Evolutionary conservation across 2,797 vertebrate species (phyloP).

Genomic region (Dipus sagitta): DNA sequence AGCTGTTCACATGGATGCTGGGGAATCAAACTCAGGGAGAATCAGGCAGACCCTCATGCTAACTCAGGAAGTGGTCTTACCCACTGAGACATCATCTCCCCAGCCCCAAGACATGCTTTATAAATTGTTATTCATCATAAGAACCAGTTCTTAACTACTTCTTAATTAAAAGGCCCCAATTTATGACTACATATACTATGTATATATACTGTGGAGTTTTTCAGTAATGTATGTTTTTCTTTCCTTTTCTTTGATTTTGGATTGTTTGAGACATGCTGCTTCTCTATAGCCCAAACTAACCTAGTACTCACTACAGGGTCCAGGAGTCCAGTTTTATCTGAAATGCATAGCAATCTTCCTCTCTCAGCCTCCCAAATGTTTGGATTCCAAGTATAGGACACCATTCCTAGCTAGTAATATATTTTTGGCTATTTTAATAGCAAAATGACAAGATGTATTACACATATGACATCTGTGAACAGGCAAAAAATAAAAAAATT

Average conservation of each 20-base stretch:
- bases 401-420: not conserved
- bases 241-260: not conserved
- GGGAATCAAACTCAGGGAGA: too few relatives aligned
- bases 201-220: conserved; percentile 3
- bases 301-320: not conserved
- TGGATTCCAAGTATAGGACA: not conserved
- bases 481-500: conserved; percentile 34
- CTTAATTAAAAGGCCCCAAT: conserved; percentile 28
- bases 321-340: not conserved
- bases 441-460: conserved; percentile 24
- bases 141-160: not conserved
- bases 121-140: conserved; percentile 30
- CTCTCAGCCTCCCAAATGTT: not conserved
- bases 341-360: not conserved
- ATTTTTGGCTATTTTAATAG: conserved; percentile 23
- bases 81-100: too few relatives aligned
- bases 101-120: not conserved
- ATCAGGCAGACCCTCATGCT: too few relatives aligned
- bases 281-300: not conserved
- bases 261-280: not conserved
- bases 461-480: not conserved
- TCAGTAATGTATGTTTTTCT: conserved; percentile 23
- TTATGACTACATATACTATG: not conserved
- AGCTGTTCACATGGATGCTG: too few relatives aligned
- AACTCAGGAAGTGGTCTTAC: too few relatives aligned